Evolutionary conservation across 2,888 invertebrate species (phyloP).

Genomic region (Cetonia aurata): DNA sequence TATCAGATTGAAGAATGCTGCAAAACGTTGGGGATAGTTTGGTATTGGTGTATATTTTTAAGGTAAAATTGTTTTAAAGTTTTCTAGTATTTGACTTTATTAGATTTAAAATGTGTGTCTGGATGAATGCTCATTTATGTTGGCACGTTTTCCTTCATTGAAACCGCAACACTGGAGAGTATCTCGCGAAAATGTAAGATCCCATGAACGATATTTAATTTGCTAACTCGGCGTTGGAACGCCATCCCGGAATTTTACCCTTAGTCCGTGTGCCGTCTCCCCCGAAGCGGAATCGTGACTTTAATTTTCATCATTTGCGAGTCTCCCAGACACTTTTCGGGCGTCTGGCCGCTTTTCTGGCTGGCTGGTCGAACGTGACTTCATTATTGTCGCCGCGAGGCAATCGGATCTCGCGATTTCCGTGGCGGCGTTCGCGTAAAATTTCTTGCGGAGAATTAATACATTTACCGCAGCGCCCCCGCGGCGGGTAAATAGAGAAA

Average conservation of each 20-base stretch:
- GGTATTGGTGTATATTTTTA: too few relatives aligned
- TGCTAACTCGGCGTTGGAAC: slow-evolving; percentile 27
- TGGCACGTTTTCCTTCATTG: too few relatives aligned
- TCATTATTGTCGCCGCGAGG: slow-evolving; percentile 49
- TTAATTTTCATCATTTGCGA: slow-evolving; percentile 47
- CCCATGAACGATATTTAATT: slow-evolving; percentile 42
- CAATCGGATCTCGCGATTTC: background rate
- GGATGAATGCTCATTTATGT: too few relatives aligned
- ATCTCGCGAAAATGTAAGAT: slow-evolving; percentile 4
- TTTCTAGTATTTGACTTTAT: too few relatives aligned
- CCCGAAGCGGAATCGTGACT: slow-evolving; percentile 47
- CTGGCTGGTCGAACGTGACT: slow-evolving; percentile 46
- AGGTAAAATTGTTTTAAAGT: too few relatives aligned
- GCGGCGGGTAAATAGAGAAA: background rate
- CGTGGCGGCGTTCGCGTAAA: slow-evolving; percentile 1
- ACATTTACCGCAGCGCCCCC: background rate
- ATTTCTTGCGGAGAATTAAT: slow-evolving; percentile 1
- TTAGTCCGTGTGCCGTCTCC: slow-evolving; percentile 3
- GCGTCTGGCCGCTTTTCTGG: background rate
- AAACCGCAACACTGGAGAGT: background rate
- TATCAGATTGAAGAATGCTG: too few relatives aligned
- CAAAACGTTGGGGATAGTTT: too few relatives aligned
- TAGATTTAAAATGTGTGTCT: too few relatives aligned
- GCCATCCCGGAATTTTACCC: slow-evolving; percentile 17
- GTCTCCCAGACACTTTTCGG: slow-evolving; percentile 5